Conservation (phyloP, 2,797 vertebrate genomes). For the Lates japonicus region DNA sequence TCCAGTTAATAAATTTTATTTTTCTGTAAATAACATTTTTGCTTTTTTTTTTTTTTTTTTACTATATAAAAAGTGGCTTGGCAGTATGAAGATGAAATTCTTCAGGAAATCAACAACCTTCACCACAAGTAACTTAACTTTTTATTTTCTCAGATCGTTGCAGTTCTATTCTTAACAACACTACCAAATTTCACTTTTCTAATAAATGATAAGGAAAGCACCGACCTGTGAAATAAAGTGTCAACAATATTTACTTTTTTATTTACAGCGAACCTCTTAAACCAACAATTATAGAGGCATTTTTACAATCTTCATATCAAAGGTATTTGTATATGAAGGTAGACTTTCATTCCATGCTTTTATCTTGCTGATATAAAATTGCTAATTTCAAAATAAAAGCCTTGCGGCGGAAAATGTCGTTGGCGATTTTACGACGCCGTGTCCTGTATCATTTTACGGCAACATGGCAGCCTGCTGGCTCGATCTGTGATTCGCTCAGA, state of each 20-base stretch:
- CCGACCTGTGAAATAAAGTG: background rate
- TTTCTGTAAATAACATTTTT: background rate
- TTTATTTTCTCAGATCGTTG: too few species aligned
- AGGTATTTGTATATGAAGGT: background rate
- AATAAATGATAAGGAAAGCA: too few species aligned
- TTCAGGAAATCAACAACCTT: too few species aligned
- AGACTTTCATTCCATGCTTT: background rate
- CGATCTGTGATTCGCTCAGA: background rate
- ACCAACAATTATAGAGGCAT: too few species aligned
- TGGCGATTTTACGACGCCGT: conserved; percentile 53
- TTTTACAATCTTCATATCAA: background rate
- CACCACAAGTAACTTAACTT: too few species aligned
- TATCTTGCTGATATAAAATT: background rate
- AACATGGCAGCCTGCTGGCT: conserved; percentile 77
- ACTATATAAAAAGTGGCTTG: background rate
- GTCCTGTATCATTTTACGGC: conserved; percentile 74
- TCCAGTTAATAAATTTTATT: background rate
- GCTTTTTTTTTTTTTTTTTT: conserved; percentile 1
- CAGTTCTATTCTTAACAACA: too few species aligned
- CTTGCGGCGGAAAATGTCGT: background rate
- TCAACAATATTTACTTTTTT: too few species aligned
- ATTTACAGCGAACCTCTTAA: too few species aligned
- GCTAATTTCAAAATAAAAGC: conserved; percentile 49
- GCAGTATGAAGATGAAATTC: background rate
- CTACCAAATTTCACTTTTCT: too few species aligned